Evolutionary conservation across 2,888 invertebrate species (phyloP), one percentile per base, ranked within the genome.

Genomic region (Acanthosoma haemorrhoidale): DNA sequence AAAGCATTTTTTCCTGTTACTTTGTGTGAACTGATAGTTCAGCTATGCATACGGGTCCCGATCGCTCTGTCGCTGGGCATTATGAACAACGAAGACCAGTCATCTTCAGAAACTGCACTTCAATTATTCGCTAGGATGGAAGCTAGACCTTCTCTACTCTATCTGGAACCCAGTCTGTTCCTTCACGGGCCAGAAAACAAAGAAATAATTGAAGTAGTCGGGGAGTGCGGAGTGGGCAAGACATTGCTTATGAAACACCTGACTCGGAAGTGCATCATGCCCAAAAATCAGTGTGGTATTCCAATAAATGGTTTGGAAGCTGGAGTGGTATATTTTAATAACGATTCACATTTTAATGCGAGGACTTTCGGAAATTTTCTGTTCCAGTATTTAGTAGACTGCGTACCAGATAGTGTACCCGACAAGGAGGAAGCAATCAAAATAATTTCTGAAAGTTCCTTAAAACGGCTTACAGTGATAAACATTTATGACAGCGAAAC

Each of bases 91-190:
- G 25, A 51, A n/a, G 25, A 51, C n/a, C 51, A n/a, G 4, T 68
- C 80, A 78, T 78, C 84, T 25, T 29, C 39, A 13, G 87, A 87
- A 80, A 83, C 86, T 15, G 87, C 86, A 39, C 76, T 83, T n/a
- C 86, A 86, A 76, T 78, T 86, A 68, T 76, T 86, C 18, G 80
- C 84, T 51, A 82, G 87, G 76, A 75, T 86, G 34, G 80, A 78
- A 16, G 80, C 79, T 72, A 82, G 82, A 74, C 79, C 81, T 0
- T 79, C 78, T 15, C 75, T 85, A 11, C 75, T 77, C 72, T 79
- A 80, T 29, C 80, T 86, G 75, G 84, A 85, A 59, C 79, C 81
- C 13, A 73, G 73, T 36, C 75, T 87, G 70, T 86, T 87, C 15
- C 73, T 75, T 2, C 76, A 78, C 15, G 81, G 80, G 8, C 80